phyloP scores from a whole-genome alignment of 1,140 invertebrate species.

The Neodiprion lecontei region DNA sequence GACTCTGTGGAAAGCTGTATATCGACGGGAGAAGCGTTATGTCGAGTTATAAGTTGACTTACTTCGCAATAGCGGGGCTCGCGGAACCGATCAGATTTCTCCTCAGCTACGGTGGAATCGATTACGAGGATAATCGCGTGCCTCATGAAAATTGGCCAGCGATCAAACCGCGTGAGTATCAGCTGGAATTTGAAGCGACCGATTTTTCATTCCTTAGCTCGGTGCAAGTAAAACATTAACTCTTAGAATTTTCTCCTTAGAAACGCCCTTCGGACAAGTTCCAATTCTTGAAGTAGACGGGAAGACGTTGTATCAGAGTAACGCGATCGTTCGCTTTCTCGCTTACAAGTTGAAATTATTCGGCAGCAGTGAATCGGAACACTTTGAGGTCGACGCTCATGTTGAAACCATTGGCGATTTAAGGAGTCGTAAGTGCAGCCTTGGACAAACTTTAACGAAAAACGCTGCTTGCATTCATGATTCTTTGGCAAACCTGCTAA shows the following conservation, averaged over 20 bases:
- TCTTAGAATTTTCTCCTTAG: background rate
- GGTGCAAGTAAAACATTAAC: background rate
- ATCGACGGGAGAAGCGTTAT: slow-evolving; percentile 30
- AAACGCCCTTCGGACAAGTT: slow-evolving; percentile 45
- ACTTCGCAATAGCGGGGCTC: slow-evolving; percentile 68
- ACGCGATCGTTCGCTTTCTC: slow-evolving; percentile 46
- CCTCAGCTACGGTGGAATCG: slow-evolving; percentile 63
- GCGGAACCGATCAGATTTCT: slow-evolving; percentile 69
- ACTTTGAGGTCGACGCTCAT: slow-evolving; percentile 40
- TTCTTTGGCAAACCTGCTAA: too few species aligned
- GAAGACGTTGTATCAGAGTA: slow-evolving; percentile 44
- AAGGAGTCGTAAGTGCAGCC: slow-evolving; percentile 37
- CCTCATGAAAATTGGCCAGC: slow-evolving; percentile 54
- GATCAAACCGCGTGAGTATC: slow-evolving; percentile 50
- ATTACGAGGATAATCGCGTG: slow-evolving; percentile 67
- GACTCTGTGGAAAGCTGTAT: too few species aligned
- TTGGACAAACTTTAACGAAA: background rate
- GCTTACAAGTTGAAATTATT: slow-evolving; percentile 45
- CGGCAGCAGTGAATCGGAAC: slow-evolving; percentile 40
- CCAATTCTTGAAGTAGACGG: slow-evolving; percentile 47
- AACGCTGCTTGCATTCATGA: background rate
- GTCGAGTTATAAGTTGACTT: slow-evolving; percentile 62
- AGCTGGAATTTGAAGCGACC: background rate
- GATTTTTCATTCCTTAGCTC: background rate
- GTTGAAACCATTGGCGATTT: slow-evolving; percentile 46